Percentiles rank a stretch among this genome's conserved stretches.
Evolutionary conservation across 1,140 invertebrate species (phyloP).

Genomic region (Agrypnia vestita): DNA sequence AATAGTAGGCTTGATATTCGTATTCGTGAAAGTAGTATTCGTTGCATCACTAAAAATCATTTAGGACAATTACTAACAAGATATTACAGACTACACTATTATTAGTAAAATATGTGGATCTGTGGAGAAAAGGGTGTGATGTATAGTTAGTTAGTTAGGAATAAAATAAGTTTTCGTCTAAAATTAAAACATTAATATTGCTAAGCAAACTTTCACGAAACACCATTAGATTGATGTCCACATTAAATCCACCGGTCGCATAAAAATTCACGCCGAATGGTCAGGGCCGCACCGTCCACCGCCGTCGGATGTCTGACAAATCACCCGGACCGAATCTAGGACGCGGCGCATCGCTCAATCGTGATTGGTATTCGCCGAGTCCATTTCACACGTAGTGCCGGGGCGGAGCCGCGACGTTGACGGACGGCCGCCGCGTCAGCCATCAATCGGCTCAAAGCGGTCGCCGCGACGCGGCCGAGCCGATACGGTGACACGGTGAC

Average conservation of each 20-base stretch:
- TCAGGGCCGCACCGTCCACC: background rate
- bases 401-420: slow-evolving; percentile 22
- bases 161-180: no score
- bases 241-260: background rate
- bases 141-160: no score
- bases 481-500: background rate
- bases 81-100: no score
- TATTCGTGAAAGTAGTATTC: no score
- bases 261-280: background rate
- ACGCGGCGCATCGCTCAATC: slow-evolving; percentile 19
- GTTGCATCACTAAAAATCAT: no score
- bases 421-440: slow-evolving; percentile 21
- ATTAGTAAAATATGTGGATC: no score
- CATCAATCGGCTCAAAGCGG: slow-evolving; percentile 27
- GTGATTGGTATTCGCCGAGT: slow-evolving; percentile 33
- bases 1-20: no score
- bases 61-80: no score
- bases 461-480: background rate
- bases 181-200: no score
- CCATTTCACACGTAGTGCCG: slow-evolving; percentile 31
- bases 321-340: slow-evolving; percentile 25
- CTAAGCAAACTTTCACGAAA: no score
- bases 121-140: no score
- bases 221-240: background rate
- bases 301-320: slow-evolving; percentile 7